Evolutionary conservation across 2,797 vertebrate species (phyloP).

Genomic region (Lagodon rhomboides): DNA sequence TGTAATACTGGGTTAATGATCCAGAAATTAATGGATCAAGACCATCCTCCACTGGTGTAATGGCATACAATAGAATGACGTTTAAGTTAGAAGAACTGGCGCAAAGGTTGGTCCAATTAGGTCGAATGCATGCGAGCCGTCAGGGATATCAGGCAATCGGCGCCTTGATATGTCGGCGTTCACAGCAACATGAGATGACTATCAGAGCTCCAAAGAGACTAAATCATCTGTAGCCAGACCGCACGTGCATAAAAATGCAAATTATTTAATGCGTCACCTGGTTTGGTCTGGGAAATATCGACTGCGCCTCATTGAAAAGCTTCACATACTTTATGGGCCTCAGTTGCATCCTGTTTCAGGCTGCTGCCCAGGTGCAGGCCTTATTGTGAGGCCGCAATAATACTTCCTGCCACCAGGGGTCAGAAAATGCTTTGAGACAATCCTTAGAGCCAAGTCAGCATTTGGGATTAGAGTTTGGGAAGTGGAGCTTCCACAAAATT

Average conservation of each 20-base stretch:
- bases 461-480: background rate
- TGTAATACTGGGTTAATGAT: background rate
- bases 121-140: background rate
- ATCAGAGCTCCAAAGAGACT: background rate
- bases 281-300: background rate
- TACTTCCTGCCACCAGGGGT: slow-evolving; percentile 40
- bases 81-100: background rate
- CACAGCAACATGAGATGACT: background rate
- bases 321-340: background rate
- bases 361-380: background rate
- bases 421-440: slow-evolving; percentile 36
- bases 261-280: background rate
- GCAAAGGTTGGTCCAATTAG: background rate
- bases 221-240: background rate
- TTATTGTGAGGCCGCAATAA: slow-evolving; percentile 8
- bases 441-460: background rate
- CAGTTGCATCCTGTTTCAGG: background rate
- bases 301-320: background rate
- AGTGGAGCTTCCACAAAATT: background rate
- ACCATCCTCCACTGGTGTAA: background rate
- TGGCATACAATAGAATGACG: background rate
- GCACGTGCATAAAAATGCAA: background rate
- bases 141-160: background rate
- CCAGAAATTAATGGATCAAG: background rate
- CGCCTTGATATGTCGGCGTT: background rate